Percentiles rank a stretch among this genome's conserved stretches.
Conservation (phyloP, 2,888 invertebrate species). For the Tachina lurida region DNA sequence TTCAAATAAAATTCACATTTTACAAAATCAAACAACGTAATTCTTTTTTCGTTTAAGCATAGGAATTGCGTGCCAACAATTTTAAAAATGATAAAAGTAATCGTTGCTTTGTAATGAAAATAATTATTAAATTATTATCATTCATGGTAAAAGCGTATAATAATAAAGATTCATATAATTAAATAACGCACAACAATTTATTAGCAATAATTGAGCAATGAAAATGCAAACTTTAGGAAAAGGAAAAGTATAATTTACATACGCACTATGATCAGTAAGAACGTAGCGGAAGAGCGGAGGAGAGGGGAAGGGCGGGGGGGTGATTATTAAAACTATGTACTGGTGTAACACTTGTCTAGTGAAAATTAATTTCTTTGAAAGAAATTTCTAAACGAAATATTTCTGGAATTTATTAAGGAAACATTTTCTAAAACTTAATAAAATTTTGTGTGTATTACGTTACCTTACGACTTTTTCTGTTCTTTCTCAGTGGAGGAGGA, state of each 20-base stretch:
- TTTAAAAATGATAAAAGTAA: not conserved
- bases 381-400: too few species aligned
- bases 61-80: conserved; percentile 1
- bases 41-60: not conserved
- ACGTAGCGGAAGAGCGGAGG: too few species aligned
- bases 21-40: not conserved
- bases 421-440: too few species aligned
- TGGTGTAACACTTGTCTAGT: too few species aligned
- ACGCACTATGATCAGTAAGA: too few species aligned
- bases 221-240: not conserved
- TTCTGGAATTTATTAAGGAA: too few species aligned
- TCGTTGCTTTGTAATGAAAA: not conserved
- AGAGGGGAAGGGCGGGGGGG: too few species aligned
- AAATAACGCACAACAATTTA: not conserved
- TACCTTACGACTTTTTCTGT: too few species aligned
- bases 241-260: not conserved
- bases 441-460: too few species aligned
- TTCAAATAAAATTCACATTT: not conserved
- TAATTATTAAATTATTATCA: conserved; percentile 11
- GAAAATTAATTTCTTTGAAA: too few species aligned
- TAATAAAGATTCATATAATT: not conserved
- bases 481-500: too few species aligned
- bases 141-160: not conserved
- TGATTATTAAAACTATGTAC: too few species aligned
- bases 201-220: not conserved